Base-by-base conservation (phyloP, 2,797 vertebrate genomes). In the Myotis daubentonii region DNA sequence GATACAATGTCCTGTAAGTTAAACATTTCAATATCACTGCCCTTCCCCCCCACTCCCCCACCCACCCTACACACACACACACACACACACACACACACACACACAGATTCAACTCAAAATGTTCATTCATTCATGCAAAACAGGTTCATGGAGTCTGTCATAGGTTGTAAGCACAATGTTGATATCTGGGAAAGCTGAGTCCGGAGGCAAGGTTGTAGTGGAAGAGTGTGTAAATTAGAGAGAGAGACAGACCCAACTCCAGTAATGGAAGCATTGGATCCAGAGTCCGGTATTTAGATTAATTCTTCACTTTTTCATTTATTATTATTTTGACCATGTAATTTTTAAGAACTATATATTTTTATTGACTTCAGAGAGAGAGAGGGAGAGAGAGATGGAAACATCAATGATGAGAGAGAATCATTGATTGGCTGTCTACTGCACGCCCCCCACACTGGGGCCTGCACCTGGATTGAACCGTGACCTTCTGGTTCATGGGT, bases 41-140 rank as follows among this genome's bases (percentile, higher is more conserved):
- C 17, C 6, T 44, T 0, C 2, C 1, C 33, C 4, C 10, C 25
- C 10, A 0, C 55, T 0, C 4, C 55, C 2, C 36, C 36, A 36
- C 36, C 57, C 57, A 23, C 57, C 25, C 57, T 11, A 4, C 10
- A 11, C 4, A 2, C 41, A 41, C 41, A 41, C 41, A 41, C 41
- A 41, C 41, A 41, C 17, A 49, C 17, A 49, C 47, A 49, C 47
- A 49, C 47, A 49, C 15, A 49, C 47, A 11, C 23, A 57, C 55
- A 25, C 57, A 28, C 5, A 60, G 57, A 28, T 33, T 86, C 49
- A 93, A 84, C 15, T 38, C 3, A 68, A 41, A 81, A 87, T 53
- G 28, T 2, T 84, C 81, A 51, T 22, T 57, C 38, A 53, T 23
- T 36, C 17, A n/a, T 65, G 19, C 22, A 66, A 86, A 88, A 15